phyloP scores from a whole-genome alignment of 2,797 vertebrate genomes.

The Pteropus rufus region DNA sequence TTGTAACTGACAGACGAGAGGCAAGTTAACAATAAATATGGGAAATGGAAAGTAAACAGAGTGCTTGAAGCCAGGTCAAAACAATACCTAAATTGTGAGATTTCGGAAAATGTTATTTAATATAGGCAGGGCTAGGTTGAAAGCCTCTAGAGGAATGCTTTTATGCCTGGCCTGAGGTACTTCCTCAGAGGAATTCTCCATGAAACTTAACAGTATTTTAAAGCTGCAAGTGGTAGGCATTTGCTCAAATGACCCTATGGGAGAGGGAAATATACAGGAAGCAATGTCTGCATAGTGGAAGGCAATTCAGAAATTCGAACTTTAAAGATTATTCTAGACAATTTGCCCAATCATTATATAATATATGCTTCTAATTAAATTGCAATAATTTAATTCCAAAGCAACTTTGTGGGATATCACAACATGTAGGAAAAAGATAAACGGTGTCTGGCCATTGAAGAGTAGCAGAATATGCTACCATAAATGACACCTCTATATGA shows the following conservation, averaged over 20 bases:
- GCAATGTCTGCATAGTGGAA: background rate
- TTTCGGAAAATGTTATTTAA: conserved; percentile 52
- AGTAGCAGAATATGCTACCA: background rate
- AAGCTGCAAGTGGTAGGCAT: background rate
- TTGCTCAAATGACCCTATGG: background rate
- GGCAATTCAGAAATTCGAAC: background rate
- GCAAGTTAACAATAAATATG: background rate
- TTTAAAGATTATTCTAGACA: background rate
- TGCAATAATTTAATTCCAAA: background rate
- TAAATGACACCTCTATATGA: background rate
- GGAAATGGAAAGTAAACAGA: background rate
- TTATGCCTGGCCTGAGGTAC: background rate
- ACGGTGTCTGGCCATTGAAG: background rate
- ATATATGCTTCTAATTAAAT: background rate
- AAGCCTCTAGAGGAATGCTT: background rate
- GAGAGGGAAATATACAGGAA: conserved; percentile 21
- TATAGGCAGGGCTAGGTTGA: background rate
- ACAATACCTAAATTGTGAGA: background rate
- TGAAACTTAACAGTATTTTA: background rate
- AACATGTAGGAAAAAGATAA: background rate
- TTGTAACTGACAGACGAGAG: background rate
- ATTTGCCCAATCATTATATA: background rate
- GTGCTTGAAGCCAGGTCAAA: background rate
- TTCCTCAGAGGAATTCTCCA: conserved; percentile 27
- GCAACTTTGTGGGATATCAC: background rate